Evolutionary conservation across 1,140 invertebrate genomes (phyloP), one percentile per base, ranked within the genome.

Genomic region (Neodiprion virginianus): DNA sequence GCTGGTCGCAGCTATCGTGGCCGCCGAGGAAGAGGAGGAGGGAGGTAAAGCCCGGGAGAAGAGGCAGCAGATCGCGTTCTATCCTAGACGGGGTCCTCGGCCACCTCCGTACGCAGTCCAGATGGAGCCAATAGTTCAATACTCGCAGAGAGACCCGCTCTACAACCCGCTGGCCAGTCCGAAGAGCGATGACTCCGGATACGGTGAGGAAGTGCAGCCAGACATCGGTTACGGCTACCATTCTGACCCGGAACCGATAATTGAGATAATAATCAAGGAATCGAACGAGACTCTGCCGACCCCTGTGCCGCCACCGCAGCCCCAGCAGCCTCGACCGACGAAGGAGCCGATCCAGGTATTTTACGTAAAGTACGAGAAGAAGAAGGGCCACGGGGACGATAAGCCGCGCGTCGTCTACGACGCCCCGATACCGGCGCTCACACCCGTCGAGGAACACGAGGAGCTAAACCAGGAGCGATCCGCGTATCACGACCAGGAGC

Each of bases 231-330:
- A 89, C 48, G 89, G 87, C 79, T 90, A 94, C 74, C 88, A 91
- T 9, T 93, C 94, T 78, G 93, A 95, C 73, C 95, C 95, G 0
- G 95, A 96, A 83, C 95, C 95, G 12, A 96, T 96, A 68, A 96
- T 96, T 75, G 95, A 96, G 87, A 96, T 96, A 76, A 96, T 96
- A 72, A 96, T 96, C 70, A 96, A 96, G 82, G 95, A 96, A 86
- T 95, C 95, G 0, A 96, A 96, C 83, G 94, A 95, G 78, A 91
- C 93, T 0, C 83, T 96, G 5, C 93, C 95, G 0, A 89, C 92
- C 5, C 91, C 92, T n/a, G 92, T 90, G 0, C 89, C 90, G 8
- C 83, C 83, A 0, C 85, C 90, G 8, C 87, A 90, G 1, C 83
- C 90, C 48, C 87, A 90, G 0, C 84, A 86, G 72, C 90, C 88